Evolutionary conservation across 2,797 vertebrate species (phyloP).

Genomic region (Phataginus tricuspis): DNA sequence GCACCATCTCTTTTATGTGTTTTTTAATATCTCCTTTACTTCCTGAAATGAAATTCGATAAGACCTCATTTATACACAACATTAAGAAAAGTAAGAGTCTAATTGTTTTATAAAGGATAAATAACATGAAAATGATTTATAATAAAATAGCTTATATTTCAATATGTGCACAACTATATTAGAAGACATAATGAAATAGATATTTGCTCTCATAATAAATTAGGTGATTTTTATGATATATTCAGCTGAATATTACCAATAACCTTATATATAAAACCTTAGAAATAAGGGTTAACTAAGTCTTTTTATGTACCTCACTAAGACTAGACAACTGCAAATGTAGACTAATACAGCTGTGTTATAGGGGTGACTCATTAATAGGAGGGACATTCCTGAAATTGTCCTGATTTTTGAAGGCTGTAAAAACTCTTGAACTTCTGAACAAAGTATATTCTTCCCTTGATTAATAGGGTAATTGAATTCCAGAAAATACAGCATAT

Average conservation of each 20-base stretch:
- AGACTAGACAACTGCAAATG: not conserved
- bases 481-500: constrained; percentile 6
- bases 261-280: not conserved
- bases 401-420: not conserved
- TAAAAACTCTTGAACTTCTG: constrained; percentile 1
- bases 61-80: not conserved
- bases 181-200: not conserved
- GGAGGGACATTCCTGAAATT: not conserved
- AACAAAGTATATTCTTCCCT: not conserved
- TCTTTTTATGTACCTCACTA: not conserved
- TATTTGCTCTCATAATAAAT: not conserved
- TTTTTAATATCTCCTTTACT: not conserved
- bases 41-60: not conserved
- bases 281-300: not conserved
- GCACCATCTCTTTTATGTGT: not conserved
- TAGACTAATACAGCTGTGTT: not conserved
- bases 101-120: not conserved
- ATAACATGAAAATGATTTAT: not conserved
- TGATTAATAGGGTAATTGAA: not conserved
- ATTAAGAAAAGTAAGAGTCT: not conserved
- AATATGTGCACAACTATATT: not conserved
- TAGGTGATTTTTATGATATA: not conserved
- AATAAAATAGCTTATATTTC: constrained; percentile 3
- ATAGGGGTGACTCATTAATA: not conserved
- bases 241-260: not conserved